These are phyloP conservation scores for Holothuria scabra DNA, from an alignment of 53 echinoderm and acorn worm species.

Conservation along the genomic window DNA sequence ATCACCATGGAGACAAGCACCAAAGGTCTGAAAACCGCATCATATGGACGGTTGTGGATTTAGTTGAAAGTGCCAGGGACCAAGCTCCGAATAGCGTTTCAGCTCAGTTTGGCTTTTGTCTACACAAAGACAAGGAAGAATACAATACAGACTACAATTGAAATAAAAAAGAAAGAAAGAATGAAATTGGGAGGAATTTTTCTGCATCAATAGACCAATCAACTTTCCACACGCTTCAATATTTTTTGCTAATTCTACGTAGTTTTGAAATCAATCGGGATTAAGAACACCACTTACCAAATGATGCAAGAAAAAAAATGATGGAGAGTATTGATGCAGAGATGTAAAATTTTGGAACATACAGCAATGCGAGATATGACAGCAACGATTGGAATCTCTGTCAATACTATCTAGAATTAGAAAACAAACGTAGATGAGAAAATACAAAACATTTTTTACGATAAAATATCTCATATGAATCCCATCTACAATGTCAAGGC, in stretches of 20 bases:
- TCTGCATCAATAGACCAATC: slow-evolving; percentile 16
- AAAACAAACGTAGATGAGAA: slow-evolving; percentile 4
- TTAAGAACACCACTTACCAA: slow-evolving; percentile 42
- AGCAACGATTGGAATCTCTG: slow-evolving; percentile 12
- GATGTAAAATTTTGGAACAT: not conserved
- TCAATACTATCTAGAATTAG: slow-evolving; percentile 32
- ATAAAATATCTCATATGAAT: slow-evolving; percentile 1
- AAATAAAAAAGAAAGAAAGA: slow-evolving; percentile 25
- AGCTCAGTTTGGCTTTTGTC: slow-evolving; percentile 50
- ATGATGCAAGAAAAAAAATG: not conserved
- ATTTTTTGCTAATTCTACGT: slow-evolving; percentile 35
- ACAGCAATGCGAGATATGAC: slow-evolving; percentile 25
- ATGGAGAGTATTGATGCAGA: slow-evolving; percentile 37
- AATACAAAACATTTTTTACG: no score
- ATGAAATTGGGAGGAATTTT: slow-evolving; percentile 47
- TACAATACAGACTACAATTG: slow-evolving; percentile 22
- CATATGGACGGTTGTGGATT: slow-evolving; percentile 42
- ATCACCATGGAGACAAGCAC: not conserved
- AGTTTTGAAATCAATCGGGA: slow-evolving; percentile 47
- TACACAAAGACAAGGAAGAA: slow-evolving; percentile 52
- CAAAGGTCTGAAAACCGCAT: not conserved
- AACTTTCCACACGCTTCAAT: slow-evolving; percentile 25
- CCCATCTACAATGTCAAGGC: slow-evolving; percentile 32
- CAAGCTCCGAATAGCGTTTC: slow-evolving; percentile 49
- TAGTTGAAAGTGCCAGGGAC: slow-evolving; percentile 52